Percentiles rank a stretch among this genome's conserved stretches.
Evolutionary conservation across 2,888 invertebrate genomes (phyloP).

Genomic region (Temnothorax rugatulus): DNA sequence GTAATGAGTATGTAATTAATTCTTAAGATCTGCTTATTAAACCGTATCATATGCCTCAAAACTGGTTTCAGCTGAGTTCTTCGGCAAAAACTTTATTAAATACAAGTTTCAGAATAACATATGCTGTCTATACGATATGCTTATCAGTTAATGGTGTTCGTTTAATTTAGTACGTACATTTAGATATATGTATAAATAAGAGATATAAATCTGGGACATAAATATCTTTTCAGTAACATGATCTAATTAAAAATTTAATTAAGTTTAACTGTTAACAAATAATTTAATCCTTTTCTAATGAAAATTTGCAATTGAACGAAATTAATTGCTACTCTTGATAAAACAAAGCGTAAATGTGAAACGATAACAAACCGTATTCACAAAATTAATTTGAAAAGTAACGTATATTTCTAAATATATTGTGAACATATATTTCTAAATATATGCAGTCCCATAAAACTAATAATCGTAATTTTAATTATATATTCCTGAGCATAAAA

Average conservation of each 20-base stretch:
- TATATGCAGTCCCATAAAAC: too few relatives aligned
- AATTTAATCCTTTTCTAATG: background rate
- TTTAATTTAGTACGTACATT: background rate
- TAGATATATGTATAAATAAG: background rate
- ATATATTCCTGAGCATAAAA: too few relatives aligned
- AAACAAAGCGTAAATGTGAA: background rate
- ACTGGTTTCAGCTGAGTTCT: background rate
- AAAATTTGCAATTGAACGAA: background rate
- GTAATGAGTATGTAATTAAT: background rate
- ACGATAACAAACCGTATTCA: background rate
- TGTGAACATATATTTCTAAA: too few relatives aligned
- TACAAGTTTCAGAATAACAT: background rate
- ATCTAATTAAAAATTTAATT: conserved; percentile 17
- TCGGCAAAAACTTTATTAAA: background rate
- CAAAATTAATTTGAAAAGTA: background rate
- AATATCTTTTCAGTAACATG: background rate
- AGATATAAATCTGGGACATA: background rate
- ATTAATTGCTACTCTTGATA: conserved; percentile 2
- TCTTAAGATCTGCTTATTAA: background rate
- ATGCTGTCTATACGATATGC: background rate
- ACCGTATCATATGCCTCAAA: background rate
- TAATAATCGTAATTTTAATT: too few relatives aligned
- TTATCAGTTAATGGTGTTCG: background rate
- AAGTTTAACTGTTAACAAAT: conserved; percentile 3
- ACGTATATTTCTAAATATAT: background rate